Evolutionary conservation across 2,113 vertebrate species (phyloP), one percentile per base, ranked within the genome.

Genomic region (Perognathus longimembris): DNA sequence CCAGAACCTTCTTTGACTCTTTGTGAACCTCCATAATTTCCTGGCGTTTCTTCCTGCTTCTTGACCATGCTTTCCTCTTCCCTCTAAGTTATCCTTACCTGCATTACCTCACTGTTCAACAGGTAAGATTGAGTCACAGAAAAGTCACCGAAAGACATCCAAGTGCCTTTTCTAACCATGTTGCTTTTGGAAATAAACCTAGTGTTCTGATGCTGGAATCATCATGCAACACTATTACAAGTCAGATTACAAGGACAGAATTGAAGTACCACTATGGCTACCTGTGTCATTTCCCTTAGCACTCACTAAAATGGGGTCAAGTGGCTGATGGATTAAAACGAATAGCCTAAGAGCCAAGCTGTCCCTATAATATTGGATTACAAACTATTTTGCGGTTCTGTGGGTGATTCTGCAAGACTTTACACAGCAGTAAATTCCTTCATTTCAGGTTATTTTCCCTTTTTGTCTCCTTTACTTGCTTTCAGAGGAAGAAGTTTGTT

Each of bases 221-320:
- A 15, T 42, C 45, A 0, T 24, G 26, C 21, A 30, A 22, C 1
- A 12, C 0, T 36, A 5, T 26, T 45, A 54, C 54, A 66, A 4
- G 9, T n/a, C 26, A 84, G n/a, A 71, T 67, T 22, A 32, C 36
- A 12, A 78, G 78, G 30, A 59, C 74, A 38, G 8, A 40, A 76
- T 45, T 20, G 50, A 24, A 70, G 6, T 14, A 57, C 20, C 7
- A n/a, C 40, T 63, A 90, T 77, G 50, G 77, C 7, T 67, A 36
- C n/a, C 21, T 89, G n/a, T 77, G 4, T 66, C 32, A 87, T 91
- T 95, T 89, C 77, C 26, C 63, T 71, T 34, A 40, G 38, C 32
- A 88, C 7, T 5, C 14, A 14, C 17, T 54, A 14, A 69, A 66
- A 11, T 30, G 10, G 64, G 63, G 28, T 34, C 21, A 57, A 66